phyloP scores from a whole-genome alignment of 2,113 vertebrate genomes.

The Sorex araneus region DNA sequence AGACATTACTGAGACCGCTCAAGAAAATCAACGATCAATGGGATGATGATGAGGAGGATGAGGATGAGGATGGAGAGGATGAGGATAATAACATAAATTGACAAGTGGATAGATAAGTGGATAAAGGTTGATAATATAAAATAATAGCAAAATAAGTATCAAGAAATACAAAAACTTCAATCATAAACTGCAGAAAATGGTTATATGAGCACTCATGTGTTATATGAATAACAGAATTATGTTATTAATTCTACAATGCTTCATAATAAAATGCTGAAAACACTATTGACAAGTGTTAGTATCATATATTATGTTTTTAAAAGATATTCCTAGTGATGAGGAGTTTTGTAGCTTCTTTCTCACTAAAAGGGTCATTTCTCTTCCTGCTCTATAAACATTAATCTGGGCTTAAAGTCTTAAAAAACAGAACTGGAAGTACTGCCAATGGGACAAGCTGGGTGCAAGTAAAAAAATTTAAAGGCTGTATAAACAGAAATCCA shows the following conservation, averaged over 20 bases:
- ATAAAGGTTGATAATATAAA: background rate
- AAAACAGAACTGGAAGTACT: conserved; percentile 81
- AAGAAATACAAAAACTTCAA: conserved; percentile 55
- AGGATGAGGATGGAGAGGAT: no score
- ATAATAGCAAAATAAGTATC: conserved; percentile 53
- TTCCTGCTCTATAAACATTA: conserved; percentile 79
- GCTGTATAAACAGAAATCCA: conserved; percentile 83
- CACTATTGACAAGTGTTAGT: background rate
- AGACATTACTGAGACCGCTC: no score
- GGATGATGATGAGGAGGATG: no score
- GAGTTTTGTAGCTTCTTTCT: conserved; percentile 63
- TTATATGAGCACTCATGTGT: background rate
- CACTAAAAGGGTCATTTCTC: conserved; percentile 59
- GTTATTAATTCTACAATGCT: conserved; percentile 17
- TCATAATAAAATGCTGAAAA: conserved; percentile 56
- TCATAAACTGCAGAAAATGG: background rate
- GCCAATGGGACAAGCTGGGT: conserved; percentile 75
- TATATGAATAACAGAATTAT: no score
- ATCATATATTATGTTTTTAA: conserved; percentile 32
- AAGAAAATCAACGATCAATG: no score
- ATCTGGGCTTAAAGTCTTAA: conserved; percentile 65
- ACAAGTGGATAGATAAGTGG: background rate
- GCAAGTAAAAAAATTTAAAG: conserved; percentile 80
- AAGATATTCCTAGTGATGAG: conserved; percentile 53
- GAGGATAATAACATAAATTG: conserved; percentile 21